Conservation (phyloP, 1,140 invertebrate species). For the Zaprionus vittiger region DNA sequence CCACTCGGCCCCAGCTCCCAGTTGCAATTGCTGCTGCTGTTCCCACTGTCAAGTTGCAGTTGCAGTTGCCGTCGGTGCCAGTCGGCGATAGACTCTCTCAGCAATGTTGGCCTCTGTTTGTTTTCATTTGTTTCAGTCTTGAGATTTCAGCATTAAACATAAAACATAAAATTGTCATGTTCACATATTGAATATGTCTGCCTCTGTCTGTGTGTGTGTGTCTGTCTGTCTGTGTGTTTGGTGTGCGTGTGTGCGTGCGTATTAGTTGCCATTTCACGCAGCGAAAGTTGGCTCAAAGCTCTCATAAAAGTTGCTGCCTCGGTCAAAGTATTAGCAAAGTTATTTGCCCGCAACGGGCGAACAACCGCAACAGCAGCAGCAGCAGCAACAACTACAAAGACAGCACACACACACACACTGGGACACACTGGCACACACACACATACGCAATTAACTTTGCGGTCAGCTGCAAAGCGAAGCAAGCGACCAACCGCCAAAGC, state of each 20-base stretch:
- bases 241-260: slow-evolving; percentile 13
- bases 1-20: slow-evolving; percentile 8
- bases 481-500: slow-evolving; percentile 41
- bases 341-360: slow-evolving; percentile 67
- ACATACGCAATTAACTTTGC: slow-evolving; percentile 73
- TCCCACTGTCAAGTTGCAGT: slow-evolving; percentile 16
- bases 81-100: background rate
- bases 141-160: slow-evolving; percentile 6
- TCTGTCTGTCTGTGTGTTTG: background rate
- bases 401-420: slow-evolving; percentile 14
- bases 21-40: background rate
- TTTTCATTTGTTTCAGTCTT: slow-evolving; percentile 8
- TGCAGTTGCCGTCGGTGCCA: background rate
- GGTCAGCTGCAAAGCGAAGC: slow-evolving; percentile 43
- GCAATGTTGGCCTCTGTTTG: background rate
- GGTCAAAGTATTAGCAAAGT: slow-evolving; percentile 79
- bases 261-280: slow-evolving; percentile 15
- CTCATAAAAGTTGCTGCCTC: slow-evolving; percentile 63
- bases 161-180: slow-evolving; percentile 12
- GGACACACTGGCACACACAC: background rate
- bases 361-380: slow-evolving; percentile 59
- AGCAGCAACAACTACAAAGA: slow-evolving; percentile 31
- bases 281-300: slow-evolving; percentile 53
- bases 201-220: background rate
- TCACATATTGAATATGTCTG: background rate